A percentile compares a stretch with the other conserved stretches of the same genome.
phyloP scores from a whole-genome alignment of 2,113 vertebrate species.

The pig (Sus scrofa) region T2T-Sscrofa CM000823.6:39983501-39984000 shows the following conservation, averaged over 20 bases:
- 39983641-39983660: neutral
- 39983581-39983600: neutral
- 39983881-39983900: constrained; percentile 32
- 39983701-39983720: neutral
- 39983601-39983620: neutral
- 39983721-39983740: neutral
- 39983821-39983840: neutral
- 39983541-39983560: neutral
- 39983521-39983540: neutral
- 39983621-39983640: neutral
- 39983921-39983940: constrained; percentile 7
- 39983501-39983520: neutral
- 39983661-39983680: neutral
- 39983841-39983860: neutral
- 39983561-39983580: neutral
- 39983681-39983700: neutral
- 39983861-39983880: constrained; percentile 45
- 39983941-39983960: neutral
- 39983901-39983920: neutral
- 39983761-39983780: neutral
- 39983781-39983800: neutral
- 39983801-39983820: neutral
- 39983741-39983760: neutral
- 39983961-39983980: constrained; percentile 25
- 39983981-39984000: neutral